These are phyloP conservation scores for Drosophila maculinotata DNA, from an alignment of 2,888 invertebrate genomes.

Conservation along the genomic window DNA sequence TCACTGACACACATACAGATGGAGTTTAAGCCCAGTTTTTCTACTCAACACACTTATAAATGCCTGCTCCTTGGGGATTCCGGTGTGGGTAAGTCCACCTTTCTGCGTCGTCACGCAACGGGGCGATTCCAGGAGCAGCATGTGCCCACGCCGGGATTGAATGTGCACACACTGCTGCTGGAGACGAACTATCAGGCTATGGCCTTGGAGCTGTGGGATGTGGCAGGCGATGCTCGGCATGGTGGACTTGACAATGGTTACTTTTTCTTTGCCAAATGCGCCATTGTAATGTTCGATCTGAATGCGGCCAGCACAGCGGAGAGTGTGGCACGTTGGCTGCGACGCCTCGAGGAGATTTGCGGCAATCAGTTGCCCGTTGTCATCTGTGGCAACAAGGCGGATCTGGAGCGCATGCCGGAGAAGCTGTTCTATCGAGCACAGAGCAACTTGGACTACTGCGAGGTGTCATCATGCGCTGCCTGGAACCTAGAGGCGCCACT, in stretches of 20 bases:
- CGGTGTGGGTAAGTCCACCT: constrained; percentile 42
- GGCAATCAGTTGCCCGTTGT: constrained; percentile 33
- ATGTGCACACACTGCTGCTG: constrained; percentile 33
- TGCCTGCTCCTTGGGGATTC: constrained; percentile 43
- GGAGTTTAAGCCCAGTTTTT: constrained; percentile 12
- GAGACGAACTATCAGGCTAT: constrained; percentile 39
- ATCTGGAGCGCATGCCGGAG: constrained; percentile 26
- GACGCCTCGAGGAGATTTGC: constrained; percentile 21
- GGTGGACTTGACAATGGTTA: constrained; percentile 30
- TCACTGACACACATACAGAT: too few relatives aligned
- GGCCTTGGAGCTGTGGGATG: constrained; percentile 36
- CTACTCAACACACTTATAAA: constrained; percentile 12
- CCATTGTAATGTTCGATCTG: constrained; percentile 45
- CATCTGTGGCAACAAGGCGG: constrained; percentile 49
- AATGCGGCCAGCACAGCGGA: constrained; percentile 16
- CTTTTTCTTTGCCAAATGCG: constrained; percentile 36
- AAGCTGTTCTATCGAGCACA: constrained; percentile 8
- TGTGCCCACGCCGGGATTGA: constrained; percentile 31
- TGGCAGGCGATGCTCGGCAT: constrained; percentile 25
- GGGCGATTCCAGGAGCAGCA: constrained; percentile 23
- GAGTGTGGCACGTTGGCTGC: constrained; percentile 28
- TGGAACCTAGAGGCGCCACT: constrained; percentile 40
- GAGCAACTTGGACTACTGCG: constrained; percentile 33
- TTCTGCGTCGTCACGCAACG: constrained; percentile 35
- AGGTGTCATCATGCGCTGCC: constrained; percentile 29